phyloP scores from a whole-genome alignment of 2,113 vertebrate species.

The Malaclemys terrapin region DNA sequence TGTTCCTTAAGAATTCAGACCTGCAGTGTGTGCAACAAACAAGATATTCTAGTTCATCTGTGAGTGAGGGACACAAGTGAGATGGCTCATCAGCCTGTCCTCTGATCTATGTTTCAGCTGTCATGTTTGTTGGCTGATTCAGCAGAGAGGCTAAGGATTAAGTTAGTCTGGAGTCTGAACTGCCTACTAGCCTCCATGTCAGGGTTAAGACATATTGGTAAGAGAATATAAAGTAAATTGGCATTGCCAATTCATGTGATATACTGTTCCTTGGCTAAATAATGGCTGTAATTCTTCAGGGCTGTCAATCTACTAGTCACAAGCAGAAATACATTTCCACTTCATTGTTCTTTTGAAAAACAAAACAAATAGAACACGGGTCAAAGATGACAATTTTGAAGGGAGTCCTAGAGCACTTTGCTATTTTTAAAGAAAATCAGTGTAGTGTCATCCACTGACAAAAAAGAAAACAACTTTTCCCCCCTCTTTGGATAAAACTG shows the following conservation, averaged over 20 bases:
- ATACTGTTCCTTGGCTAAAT: neutral
- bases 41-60: neutral
- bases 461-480: neutral
- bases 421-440: neutral
- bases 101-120: neutral
- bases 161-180: neutral
- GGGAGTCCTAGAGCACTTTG: neutral
- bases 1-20: neutral
- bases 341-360: neutral
- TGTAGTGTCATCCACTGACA: neutral
- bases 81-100: neutral
- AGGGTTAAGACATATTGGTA: neutral
- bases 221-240: neutral
- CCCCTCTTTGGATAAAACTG: neutral
- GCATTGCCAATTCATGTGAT: neutral
- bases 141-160: neutral
- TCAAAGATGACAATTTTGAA: neutral
- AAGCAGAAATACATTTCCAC: neutral
- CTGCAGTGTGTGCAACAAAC: rapidly evolving
- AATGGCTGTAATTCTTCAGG: neutral
- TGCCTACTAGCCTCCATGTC: neutral
- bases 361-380: neutral
- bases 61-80: neutral
- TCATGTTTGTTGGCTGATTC: neutral
- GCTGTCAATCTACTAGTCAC: rapidly evolving